phyloP scores from a whole-genome alignment of 2,113 vertebrate species.

The Pteruthius melanotis region DNA sequence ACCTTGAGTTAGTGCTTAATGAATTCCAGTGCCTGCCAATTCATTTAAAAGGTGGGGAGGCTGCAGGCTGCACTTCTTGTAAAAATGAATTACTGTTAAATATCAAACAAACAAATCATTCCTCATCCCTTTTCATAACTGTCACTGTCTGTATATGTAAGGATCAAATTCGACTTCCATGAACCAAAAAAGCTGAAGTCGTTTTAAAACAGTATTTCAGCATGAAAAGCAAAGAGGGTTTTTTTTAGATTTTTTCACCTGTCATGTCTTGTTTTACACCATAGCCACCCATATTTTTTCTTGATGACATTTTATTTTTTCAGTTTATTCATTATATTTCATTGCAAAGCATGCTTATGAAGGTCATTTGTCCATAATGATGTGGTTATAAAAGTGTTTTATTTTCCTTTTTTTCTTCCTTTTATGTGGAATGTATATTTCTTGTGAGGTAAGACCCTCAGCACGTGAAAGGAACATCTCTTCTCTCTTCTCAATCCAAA shows the following conservation, averaged over 20 bases:
- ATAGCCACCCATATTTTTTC: neutral
- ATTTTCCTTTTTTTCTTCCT: slow-evolving; percentile 80
- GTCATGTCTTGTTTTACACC: neutral
- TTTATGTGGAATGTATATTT: slow-evolving; percentile 92
- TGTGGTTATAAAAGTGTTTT: slow-evolving; percentile 76
- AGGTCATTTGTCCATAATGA: slow-evolving; percentile 66
- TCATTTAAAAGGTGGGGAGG: neutral
- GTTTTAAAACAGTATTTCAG: neutral
- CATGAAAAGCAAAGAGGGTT: neutral
- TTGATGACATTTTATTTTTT: slow-evolving; percentile 1
- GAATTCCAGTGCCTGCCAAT: neutral
- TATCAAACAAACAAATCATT: neutral
- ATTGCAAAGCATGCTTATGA: slow-evolving; percentile 66
- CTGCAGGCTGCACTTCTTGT: neutral
- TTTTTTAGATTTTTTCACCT: neutral
- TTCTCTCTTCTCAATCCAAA: slow-evolving; percentile 53
- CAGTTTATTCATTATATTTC: slow-evolving; percentile 43
- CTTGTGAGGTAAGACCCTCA: slow-evolving; percentile 90
- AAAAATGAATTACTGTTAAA: neutral
- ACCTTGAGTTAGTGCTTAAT: neutral
- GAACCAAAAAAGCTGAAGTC: neutral
- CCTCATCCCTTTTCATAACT: neutral
- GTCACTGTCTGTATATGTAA: neutral
- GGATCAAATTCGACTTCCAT: neutral
- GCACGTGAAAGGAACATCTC: slow-evolving; percentile 72